phyloP scores from a whole-genome alignment of 2,888 invertebrate species.

The Acholoe squamosa region DNA sequence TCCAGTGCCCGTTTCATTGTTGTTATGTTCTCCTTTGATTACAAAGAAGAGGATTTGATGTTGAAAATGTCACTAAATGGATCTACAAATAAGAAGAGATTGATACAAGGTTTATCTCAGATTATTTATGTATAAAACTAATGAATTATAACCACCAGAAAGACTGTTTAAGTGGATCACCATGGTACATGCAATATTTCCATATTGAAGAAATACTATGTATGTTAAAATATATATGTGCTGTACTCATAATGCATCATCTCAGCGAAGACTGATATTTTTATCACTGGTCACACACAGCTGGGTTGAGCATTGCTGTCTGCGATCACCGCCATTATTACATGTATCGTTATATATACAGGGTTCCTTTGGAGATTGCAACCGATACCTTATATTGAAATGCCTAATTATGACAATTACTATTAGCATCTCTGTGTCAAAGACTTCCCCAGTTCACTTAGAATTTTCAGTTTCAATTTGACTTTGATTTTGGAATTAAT shows the following conservation, averaged over 20 bases:
- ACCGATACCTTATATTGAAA: neutral
- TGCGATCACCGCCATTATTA: neutral
- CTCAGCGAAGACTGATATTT: neutral
- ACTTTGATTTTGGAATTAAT: neutral
- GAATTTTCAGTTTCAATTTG: neutral
- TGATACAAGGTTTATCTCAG: constrained; percentile 13
- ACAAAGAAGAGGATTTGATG: neutral
- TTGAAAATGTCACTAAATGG: constrained; percentile 27
- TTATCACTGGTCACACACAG: neutral
- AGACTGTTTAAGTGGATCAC: neutral
- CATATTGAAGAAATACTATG: neutral
- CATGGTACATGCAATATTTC: neutral
- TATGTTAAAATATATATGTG: neutral
- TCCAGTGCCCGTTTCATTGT: neutral
- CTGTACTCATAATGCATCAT: neutral
- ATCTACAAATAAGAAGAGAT: constrained; percentile 18
- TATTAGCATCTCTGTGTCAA: neutral
- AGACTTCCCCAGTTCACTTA: neutral
- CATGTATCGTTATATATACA: neutral
- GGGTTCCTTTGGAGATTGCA: constrained; percentile 2
- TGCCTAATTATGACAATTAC: neutral
- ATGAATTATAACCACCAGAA: neutral
- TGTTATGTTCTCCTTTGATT: neutral
- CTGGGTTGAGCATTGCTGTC: neutral
- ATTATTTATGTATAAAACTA: constrained; percentile 15